phyloP scores from a whole-genome alignment of 2,888 invertebrate genomes.

The Ephialtes manifestator region DNA sequence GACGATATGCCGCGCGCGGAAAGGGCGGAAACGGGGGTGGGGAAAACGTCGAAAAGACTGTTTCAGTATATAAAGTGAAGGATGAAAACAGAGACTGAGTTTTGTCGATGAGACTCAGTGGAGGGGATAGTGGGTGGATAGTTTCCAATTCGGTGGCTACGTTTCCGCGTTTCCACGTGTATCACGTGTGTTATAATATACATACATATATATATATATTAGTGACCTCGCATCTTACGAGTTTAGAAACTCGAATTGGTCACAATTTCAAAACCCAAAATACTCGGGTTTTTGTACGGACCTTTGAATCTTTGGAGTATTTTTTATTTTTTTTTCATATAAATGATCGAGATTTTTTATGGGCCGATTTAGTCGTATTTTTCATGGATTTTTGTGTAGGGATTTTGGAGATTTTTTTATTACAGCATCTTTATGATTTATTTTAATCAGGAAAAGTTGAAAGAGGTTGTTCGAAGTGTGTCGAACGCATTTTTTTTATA shows the following conservation, averaged over 20 bases:
- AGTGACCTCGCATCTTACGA: neutral
- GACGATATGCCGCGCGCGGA: slow-evolving; percentile 46
- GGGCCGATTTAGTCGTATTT: too few species aligned
- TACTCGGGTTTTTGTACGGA: too few species aligned
- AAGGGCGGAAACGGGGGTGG: slow-evolving; percentile 70
- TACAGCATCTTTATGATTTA: too few species aligned
- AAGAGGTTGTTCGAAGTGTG: too few species aligned
- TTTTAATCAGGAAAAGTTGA: too few species aligned
- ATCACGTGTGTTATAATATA: slow-evolving; percentile 8
- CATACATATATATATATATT: neutral
- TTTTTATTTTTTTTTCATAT: too few species aligned
- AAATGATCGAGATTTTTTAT: too few species aligned
- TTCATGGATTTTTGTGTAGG: too few species aligned
- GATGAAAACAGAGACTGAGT: slow-evolving; percentile 17
- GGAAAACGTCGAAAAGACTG: slow-evolving; percentile 62
- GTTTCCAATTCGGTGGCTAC: slow-evolving; percentile 22
- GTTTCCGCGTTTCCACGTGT: slow-evolving; percentile 33
- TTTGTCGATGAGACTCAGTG: neutral
- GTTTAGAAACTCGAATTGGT: neutral
- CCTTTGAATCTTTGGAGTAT: too few species aligned
- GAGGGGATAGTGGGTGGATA: slow-evolving; percentile 38
- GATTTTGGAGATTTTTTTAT: too few species aligned
- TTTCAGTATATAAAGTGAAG: slow-evolving; percentile 24
- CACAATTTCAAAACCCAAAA: too few species aligned
- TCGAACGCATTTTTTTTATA: neutral